Conservation (phyloP, 30 jellyfish, hydroid and myxozoan genomes). For the Nemopilema nomurai region DNA sequence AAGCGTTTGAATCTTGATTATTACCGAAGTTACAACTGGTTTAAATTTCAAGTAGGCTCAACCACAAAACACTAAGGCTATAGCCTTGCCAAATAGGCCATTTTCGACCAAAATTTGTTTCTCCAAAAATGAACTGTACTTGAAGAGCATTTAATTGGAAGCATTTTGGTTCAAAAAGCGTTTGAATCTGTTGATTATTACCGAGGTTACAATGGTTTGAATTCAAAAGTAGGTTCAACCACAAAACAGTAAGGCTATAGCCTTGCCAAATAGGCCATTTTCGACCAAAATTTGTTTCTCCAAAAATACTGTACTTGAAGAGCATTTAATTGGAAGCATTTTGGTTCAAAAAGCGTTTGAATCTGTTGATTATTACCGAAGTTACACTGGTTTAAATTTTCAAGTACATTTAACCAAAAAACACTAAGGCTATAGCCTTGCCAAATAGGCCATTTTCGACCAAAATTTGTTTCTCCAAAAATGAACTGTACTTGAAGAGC, state of each 20-base stretch:
- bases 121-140: background rate
- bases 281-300: background rate
- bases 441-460: background rate
- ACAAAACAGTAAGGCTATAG: background rate
- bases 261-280: background rate
- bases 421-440: background rate
- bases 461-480: no score
- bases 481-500: no score
- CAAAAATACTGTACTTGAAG: no score
- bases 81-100: background rate
- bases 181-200: background rate
- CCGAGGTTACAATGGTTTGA: background rate
- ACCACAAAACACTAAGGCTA: background rate
- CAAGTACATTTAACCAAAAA: background rate
- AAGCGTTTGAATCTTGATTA: background rate
- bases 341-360: background rate
- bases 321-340: background rate
- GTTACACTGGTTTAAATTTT: background rate
- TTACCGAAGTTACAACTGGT: background rate
- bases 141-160: background rate
- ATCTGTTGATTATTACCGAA: background rate
- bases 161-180: background rate
- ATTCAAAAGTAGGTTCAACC: background rate
- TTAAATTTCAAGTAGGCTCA: no score
- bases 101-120: background rate